Conservation (phyloP, 2,797 vertebrate genomes). For the Cryptoprocta ferox region DNA sequence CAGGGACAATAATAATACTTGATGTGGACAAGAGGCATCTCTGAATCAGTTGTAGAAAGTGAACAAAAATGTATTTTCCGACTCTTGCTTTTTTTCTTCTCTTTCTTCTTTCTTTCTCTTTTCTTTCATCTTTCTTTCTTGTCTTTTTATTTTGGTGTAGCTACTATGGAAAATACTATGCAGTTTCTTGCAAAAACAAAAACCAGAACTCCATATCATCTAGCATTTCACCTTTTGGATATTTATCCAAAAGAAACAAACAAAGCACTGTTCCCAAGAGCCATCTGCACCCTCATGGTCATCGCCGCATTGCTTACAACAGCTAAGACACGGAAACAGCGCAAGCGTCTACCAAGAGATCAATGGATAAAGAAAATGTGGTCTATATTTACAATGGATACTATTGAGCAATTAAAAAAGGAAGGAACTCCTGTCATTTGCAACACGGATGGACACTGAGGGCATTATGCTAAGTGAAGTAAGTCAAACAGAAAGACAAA, state of each 20-base stretch:
- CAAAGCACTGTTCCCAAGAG: background rate
- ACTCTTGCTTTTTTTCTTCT: background rate
- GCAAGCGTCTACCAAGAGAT: too few species aligned
- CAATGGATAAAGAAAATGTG: background rate
- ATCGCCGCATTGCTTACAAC: background rate
- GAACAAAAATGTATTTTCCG: background rate
- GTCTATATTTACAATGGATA: background rate
- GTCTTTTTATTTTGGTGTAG: background rate
- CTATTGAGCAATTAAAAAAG: background rate
- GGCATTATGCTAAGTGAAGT: background rate
- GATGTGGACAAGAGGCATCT: background rate
- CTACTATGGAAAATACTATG: background rate
- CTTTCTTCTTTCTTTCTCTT: background rate
- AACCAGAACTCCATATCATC: background rate
- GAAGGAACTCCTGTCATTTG: background rate
- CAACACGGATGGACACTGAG: background rate
- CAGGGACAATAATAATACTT: background rate
- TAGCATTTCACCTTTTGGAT: background rate
- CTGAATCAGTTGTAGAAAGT: background rate
- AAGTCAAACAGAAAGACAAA: background rate
- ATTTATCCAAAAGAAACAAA: background rate
- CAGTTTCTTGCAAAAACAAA: background rate
- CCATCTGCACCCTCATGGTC: too few species aligned
- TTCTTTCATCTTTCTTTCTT: background rate
- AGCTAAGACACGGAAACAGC: background rate